phyloP scores from a whole-genome alignment of 2,113 vertebrate genomes.

The Toxostoma redivivum region DNA sequence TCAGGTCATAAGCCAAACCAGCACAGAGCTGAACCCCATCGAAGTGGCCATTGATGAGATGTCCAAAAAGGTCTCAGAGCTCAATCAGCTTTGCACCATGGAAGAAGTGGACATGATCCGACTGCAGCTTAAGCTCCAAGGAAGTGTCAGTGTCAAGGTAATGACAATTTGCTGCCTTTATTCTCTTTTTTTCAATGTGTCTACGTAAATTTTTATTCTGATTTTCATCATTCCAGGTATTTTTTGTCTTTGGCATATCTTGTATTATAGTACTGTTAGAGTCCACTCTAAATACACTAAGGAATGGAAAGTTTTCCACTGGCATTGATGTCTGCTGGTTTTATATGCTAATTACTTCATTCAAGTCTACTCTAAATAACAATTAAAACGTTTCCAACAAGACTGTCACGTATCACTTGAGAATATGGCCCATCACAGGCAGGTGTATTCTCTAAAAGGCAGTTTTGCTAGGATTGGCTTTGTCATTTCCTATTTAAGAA shows the following conservation, averaged over 20 bases:
- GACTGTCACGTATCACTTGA: fast-evolving
- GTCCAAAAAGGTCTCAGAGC: conserved; percentile 94
- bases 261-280: background rate
- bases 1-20: conserved; percentile 92
- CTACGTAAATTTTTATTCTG: background rate
- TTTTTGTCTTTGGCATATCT: background rate
- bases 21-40: conserved; percentile 94
- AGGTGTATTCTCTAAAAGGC: background rate
- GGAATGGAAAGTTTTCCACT: background rate
- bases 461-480: background rate
- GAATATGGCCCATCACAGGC: background rate
- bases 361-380: background rate
- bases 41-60: conserved; percentile 99
- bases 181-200: too few relatives aligned
- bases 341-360: background rate
- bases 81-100: conserved; percentile 93
- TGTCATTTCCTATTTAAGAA: background rate
- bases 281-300: background rate
- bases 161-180: background rate
- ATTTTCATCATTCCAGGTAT: background rate
- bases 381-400: background rate
- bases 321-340: background rate
- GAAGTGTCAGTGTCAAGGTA: conserved; percentile 94
- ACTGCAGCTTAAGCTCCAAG: conserved; percentile 96
- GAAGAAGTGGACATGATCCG: conserved; percentile 98